A percentile compares a stretch with the other conserved stretches of the same genome.
phyloP scores from a whole-genome alignment of 2,888 invertebrate genomes.

The Drosophila eohydei region DNA sequence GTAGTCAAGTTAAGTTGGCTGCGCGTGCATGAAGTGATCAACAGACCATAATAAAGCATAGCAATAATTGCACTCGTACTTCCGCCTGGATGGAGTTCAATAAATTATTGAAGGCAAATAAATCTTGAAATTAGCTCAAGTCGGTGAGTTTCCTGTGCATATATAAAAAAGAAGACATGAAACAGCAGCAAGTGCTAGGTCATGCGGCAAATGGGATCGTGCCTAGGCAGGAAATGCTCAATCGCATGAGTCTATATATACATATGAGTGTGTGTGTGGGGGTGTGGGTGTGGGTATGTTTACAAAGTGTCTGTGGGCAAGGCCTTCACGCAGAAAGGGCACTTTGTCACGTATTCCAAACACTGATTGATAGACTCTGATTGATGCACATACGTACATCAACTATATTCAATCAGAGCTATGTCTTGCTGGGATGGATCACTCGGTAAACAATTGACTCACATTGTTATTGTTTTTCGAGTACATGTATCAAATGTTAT shows the following conservation, averaged over 20 bases:
- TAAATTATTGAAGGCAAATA: constrained; percentile 10
- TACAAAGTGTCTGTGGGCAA: constrained; percentile 8
- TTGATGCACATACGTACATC: background rate
- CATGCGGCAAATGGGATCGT: constrained; percentile 26
- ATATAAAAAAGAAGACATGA: constrained; percentile 25
- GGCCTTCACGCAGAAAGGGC: constrained; percentile 28
- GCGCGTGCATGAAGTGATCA: background rate
- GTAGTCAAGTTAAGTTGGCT: background rate
- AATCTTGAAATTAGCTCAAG: constrained; percentile 14
- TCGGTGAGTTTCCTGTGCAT: constrained; percentile 14
- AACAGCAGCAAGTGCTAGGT: constrained; percentile 18
- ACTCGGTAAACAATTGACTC: constrained; percentile 36
- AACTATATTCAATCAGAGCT: background rate
- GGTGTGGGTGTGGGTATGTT: too few relatives aligned
- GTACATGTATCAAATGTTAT: constrained; percentile 36
- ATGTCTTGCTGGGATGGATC: constrained; percentile 1
- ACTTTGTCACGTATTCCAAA: constrained; percentile 43
- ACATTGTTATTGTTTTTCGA: constrained; percentile 9
- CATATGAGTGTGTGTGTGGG: too few relatives aligned
- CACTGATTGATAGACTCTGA: constrained; percentile 24
- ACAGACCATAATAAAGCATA: background rate
- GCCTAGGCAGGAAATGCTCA: constrained; percentile 28
- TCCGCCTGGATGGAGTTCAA: background rate
- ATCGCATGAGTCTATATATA: constrained; percentile 10
- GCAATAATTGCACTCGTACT: background rate